phyloP scores from a whole-genome alignment of 1,140 invertebrate genomes.

The Oscheius sp. region DNA sequence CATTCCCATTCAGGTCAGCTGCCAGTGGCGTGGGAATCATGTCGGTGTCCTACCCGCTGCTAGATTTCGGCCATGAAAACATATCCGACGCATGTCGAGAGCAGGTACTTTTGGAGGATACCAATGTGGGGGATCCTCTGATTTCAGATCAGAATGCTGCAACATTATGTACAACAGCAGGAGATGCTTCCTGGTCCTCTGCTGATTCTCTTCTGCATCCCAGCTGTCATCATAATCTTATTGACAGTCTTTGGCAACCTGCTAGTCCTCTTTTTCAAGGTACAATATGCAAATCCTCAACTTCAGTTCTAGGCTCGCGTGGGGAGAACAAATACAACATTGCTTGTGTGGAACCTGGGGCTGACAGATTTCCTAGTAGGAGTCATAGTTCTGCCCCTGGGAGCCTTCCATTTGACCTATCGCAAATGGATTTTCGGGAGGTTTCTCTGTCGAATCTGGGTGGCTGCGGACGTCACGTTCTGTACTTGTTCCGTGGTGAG shows the following conservation, averaged over 20 bases:
- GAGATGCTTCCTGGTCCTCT: slow-evolving; percentile 44
- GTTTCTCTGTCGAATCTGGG: slow-evolving; percentile 65
- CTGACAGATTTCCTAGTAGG: slow-evolving; percentile 65
- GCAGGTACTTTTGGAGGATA: background rate
- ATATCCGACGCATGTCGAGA: background rate
- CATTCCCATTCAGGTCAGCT: too few relatives aligned
- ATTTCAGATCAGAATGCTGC: slow-evolving; percentile 21
- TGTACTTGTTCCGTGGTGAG: slow-evolving; percentile 67
- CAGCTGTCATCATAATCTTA: slow-evolving; percentile 55
- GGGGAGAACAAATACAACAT: slow-evolving; percentile 58
- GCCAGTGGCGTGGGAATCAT: background rate
- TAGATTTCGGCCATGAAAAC: background rate
- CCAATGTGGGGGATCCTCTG: too few relatives aligned
- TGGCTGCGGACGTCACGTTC: slow-evolving; percentile 65
- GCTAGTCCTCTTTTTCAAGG: slow-evolving; percentile 58
- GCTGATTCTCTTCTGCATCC: slow-evolving; percentile 50
- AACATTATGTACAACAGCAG: background rate
- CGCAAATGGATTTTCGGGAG: slow-evolving; percentile 63
- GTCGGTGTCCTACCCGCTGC: background rate
- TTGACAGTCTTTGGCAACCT: slow-evolving; percentile 59
- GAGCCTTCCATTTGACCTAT: slow-evolving; percentile 52
- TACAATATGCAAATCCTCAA: slow-evolving; percentile 18
- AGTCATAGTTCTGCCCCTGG: slow-evolving; percentile 65
- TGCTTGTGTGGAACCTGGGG: slow-evolving; percentile 59
- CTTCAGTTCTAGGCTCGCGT: slow-evolving; percentile 46